Conservation (phyloP, 92 coral and sea anemone genomes). For the Meandrina meandrites region DNA sequence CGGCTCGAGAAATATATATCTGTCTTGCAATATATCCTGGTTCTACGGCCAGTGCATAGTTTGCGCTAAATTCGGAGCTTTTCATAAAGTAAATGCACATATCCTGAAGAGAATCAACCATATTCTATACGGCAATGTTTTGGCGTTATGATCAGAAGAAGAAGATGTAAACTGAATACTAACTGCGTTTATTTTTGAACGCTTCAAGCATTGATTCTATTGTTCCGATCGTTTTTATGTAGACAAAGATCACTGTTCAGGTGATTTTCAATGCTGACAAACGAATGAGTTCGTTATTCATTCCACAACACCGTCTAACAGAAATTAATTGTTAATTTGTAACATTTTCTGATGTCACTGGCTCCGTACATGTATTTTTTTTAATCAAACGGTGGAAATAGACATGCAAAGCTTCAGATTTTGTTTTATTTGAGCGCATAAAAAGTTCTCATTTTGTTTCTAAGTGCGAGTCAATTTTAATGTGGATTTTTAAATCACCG, state of each 20-base stretch:
- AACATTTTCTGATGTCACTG: neutral
- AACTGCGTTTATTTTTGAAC: neutral
- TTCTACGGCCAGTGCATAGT: constrained; percentile 56
- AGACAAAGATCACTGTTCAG: neutral
- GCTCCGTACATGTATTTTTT: neutral
- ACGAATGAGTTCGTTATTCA: neutral
- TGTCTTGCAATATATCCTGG: constrained; percentile 51
- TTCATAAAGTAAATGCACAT: constrained; percentile 57
- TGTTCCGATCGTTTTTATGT: neutral
- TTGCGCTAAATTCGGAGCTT: constrained; percentile 40
- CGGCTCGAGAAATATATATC: constrained; percentile 20
- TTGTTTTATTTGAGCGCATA: neutral
- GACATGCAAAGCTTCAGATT: neutral
- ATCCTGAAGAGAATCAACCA: constrained; percentile 50
- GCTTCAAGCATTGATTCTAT: neutral
- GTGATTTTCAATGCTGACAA: neutral
- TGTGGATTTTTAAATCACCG: neutral
- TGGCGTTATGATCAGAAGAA: neutral
- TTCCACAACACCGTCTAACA: neutral
- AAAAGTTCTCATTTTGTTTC: too few species aligned
- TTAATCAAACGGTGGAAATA: too few species aligned
- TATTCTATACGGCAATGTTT: neutral
- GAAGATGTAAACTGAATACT: neutral
- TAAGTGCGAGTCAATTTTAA: neutral
- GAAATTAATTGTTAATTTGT: too few species aligned